These are phyloP conservation scores for Condylura cristata DNA, from an alignment of 2,113 vertebrate genomes.

Conservation along the genomic window DNA sequence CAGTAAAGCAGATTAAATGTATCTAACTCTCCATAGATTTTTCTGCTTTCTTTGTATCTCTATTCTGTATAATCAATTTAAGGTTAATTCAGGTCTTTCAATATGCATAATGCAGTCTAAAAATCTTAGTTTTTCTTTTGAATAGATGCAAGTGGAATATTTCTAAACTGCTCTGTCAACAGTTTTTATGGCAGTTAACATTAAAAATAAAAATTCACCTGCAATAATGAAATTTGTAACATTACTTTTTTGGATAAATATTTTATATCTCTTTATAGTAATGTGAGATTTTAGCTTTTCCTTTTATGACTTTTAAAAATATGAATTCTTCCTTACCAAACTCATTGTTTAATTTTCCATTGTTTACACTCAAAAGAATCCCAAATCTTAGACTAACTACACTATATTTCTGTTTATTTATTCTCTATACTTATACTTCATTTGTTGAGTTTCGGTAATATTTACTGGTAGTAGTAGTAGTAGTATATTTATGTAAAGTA, in stretches of 20 bases:
- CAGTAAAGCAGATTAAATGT: background rate
- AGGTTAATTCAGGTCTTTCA: conserved; percentile 60
- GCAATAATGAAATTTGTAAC: conserved; percentile 6
- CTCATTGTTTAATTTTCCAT: conserved; percentile 35
- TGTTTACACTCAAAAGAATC: background rate
- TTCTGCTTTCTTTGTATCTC: background rate
- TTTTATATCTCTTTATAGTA: conserved; percentile 37
- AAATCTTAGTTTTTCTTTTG: conserved; percentile 42
- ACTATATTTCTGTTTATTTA: conserved; percentile 32
- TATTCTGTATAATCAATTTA: background rate
- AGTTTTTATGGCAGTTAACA: conserved; percentile 62
- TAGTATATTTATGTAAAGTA: conserved; percentile 44
- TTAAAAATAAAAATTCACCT: conserved; percentile 64
- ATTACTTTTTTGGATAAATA: background rate
- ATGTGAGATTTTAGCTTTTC: background rate
- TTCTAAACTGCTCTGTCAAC: conserved; percentile 29
- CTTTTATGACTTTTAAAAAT: conserved; percentile 14
- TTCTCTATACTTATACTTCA: conserved; percentile 40
- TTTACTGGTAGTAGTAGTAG: background rate
- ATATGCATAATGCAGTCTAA: conserved; percentile 34
- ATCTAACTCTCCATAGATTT: background rate
- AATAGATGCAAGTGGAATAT: conserved; percentile 30
- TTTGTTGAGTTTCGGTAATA: background rate
- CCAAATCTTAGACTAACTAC: background rate
- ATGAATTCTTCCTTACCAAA: background rate